A percentile compares a stretch with the other conserved stretches of the same genome.
These are phyloP conservation scores for Lysandra coridon DNA, from an alignment of 2,888 invertebrate species.

Conservation along the genomic window DNA sequence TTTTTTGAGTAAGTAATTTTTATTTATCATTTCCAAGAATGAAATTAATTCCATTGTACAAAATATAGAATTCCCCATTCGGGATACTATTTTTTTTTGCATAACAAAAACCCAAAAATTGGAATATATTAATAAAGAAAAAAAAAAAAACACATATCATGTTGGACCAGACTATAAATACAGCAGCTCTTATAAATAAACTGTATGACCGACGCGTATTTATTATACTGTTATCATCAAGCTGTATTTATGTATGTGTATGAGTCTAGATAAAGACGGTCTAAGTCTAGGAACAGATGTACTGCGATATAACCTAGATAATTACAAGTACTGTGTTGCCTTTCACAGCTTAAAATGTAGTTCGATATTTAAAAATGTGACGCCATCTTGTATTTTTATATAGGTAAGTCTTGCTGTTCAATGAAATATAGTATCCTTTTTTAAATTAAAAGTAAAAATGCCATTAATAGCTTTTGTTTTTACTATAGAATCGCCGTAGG, in stretches of 20 bases:
- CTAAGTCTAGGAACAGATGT: constrained; percentile 38
- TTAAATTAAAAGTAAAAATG: too few relatives aligned
- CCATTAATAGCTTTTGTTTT: too few relatives aligned
- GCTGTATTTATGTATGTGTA: constrained; percentile 56
- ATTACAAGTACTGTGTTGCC: constrained; percentile 36
- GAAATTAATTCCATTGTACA: too few relatives aligned
- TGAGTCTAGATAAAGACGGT: constrained; percentile 58
- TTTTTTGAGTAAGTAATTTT: too few relatives aligned
- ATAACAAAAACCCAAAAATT: too few relatives aligned
- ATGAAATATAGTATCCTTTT: too few relatives aligned
- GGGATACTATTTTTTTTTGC: too few relatives aligned
- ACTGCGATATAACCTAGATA: constrained; percentile 34
- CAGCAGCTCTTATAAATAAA: constrained; percentile 70
- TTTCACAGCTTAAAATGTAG: constrained; percentile 35
- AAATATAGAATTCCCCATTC: too few relatives aligned
- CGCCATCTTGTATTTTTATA: constrained; percentile 14
- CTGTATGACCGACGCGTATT: constrained; percentile 51
- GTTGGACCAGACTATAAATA: constrained; percentile 56
- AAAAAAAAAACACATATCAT: background rate
- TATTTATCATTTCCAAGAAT: too few relatives aligned
- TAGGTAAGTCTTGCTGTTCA: too few relatives aligned
- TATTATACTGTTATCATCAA: constrained; percentile 54
- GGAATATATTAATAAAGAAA: background rate
- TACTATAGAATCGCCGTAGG: too few relatives aligned
- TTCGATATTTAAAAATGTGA: constrained; percentile 2